These are phyloP conservation scores for Lipotes vexillifer DNA, from an alignment of 2,113 vertebrate genomes.

Conservation along the genomic window DNA sequence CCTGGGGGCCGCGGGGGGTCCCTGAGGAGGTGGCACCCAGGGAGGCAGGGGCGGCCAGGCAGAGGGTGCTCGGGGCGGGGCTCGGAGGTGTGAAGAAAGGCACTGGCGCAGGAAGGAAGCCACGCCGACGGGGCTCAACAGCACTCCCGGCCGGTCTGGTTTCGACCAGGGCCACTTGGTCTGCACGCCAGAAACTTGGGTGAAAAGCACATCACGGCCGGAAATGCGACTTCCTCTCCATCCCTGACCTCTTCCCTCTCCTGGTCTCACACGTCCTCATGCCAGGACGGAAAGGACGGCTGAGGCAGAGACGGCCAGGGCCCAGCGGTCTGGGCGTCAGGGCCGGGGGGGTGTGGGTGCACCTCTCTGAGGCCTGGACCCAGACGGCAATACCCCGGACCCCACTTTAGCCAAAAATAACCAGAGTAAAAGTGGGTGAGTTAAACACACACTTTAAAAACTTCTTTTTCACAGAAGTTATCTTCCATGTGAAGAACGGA, in stretches of 20 bases:
- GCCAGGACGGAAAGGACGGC: rapidly evolving
- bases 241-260: rapidly evolving
- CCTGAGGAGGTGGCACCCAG: neutral
- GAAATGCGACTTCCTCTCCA: rapidly evolving
- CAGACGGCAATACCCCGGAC: neutral
- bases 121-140: too few species aligned
- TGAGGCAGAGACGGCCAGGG: too few species aligned
- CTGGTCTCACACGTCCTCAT: rapidly evolving
- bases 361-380: neutral
- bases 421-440: too few species aligned
- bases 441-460: neutral
- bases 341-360: rapidly evolving
- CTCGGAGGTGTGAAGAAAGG: too few species aligned
- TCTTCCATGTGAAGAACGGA: too few species aligned
- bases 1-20: too few species aligned
- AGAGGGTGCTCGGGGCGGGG: neutral
- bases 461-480: rapidly evolving
- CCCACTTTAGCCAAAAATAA: rapidly evolving
- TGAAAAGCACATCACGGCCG: rapidly evolving
- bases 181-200: neutral
- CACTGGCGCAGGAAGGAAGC: too few species aligned
- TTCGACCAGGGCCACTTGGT: neutral
- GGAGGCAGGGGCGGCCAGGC: neutral
- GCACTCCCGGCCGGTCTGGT: neutral
- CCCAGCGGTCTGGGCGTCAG: neutral